Base-by-base conservation (phyloP, 2,797 vertebrate genomes). In the Synaphobranchus kaupii region DNA sequence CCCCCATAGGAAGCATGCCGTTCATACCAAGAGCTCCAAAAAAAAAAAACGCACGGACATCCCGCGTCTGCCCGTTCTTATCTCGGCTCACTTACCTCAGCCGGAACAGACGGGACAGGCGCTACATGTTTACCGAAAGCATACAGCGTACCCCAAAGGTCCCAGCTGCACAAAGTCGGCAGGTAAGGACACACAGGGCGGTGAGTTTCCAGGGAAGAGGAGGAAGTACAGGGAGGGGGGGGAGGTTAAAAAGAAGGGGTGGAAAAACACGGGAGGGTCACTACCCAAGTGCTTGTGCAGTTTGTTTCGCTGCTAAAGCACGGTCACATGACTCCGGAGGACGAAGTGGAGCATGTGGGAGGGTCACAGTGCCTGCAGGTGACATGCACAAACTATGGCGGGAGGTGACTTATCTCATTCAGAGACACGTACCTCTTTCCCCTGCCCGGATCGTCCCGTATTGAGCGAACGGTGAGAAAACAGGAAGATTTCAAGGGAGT, bases 391-490 rank as follows among this genome's bases (percentile, higher is more conserved):
- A 89, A 94, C 90, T 94, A 95, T 94, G 95, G 94, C 90, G 94
- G 94, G 94, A 95, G 93, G 95, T 89, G 93, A 96, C 96, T 95
- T 90, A 89, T 90, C 90, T 96, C 92, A 89, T 92, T 94, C 95
- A 90, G 91, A 93, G 93, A 94, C 96, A 99, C 98, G 97, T 99
- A 99, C 98, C 98, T 99, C 98, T 98, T 97, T 99, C 94, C 98
- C 98, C 98, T 99, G 97, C 95, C 95, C 96, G 95, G 95, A 95
- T 95, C 97, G 97, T 97, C 96, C 97, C 97, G 96, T 94, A 98
- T 96, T 94, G 96, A 97, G 96, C 95, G 96, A 95, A 97, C 95
- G 97, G 96, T 96, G 95, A 95, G 96, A 96, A 96, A 97, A 97
- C 95, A 98, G 96, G 98, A 94, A 97, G 44, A 81, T 81, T 81